Evolutionary conservation across 1,140 invertebrate genomes (phyloP).

Genomic region (Nephotettix cincticeps): DNA sequence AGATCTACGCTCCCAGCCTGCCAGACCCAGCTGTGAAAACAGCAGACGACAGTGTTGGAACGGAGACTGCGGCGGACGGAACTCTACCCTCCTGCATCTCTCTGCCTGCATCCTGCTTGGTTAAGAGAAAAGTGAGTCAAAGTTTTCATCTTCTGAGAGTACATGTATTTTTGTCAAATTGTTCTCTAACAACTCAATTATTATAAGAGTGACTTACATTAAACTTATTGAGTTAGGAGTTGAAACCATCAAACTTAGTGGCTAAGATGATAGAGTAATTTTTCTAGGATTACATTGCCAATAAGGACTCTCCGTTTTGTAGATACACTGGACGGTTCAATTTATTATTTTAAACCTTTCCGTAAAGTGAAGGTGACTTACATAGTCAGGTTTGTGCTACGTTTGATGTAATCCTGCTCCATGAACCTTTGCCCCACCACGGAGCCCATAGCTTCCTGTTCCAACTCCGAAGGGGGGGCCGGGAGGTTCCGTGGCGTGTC

Average conservation of each 20-base stretch:
- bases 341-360: too few species aligned
- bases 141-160: too few species aligned
- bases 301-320: too few species aligned
- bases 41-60: conserved; percentile 86
- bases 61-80: conserved; percentile 51
- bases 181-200: too few species aligned
- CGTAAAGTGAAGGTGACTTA: conserved; percentile 33
- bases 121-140: too few species aligned
- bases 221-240: too few species aligned
- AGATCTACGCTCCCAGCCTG: conserved; percentile 84
- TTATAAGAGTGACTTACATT: too few species aligned
- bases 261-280: too few species aligned
- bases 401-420: conserved; percentile 68
- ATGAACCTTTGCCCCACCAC: conserved; percentile 77
- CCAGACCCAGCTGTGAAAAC: conserved; percentile 86
- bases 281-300: too few species aligned
- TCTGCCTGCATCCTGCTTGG: conserved; percentile 13
- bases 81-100: conserved; percentile 12
- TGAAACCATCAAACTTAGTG: too few species aligned
- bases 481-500: conserved; percentile 70
- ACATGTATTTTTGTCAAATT: too few species aligned
- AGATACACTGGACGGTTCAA: too few species aligned
- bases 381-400: conserved; percentile 38
- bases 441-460: conserved; percentile 81
- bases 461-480: conserved; percentile 60